Evolutionary conservation across 2,888 invertebrate species (phyloP).

Genomic region (Stenolophus ochropezus): DNA sequence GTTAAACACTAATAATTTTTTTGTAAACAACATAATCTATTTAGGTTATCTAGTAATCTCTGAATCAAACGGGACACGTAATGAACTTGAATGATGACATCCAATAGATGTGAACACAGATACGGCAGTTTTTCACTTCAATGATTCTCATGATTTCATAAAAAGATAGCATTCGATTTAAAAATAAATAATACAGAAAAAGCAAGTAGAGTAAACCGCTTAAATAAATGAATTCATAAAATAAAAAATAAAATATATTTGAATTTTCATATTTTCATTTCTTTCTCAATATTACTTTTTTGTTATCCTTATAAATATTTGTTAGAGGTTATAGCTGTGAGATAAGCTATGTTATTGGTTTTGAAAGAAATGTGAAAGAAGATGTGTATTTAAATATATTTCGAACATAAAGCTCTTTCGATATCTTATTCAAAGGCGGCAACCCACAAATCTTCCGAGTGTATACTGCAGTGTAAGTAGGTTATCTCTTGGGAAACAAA

Average conservation of each 20-base stretch:
- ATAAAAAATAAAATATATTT: too few relatives aligned
- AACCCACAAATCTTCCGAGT: background rate
- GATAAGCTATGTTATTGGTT: background rate
- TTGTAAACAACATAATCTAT: conserved; percentile 3
- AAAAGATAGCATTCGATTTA: too few relatives aligned
- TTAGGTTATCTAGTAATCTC: conserved; percentile 5
- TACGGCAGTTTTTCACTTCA: background rate
- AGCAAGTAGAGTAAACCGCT: too few relatives aligned
- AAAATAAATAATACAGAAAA: too few relatives aligned
- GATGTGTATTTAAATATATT: background rate
- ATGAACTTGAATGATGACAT: background rate
- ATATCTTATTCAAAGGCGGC: background rate
- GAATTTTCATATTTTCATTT: too few relatives aligned
- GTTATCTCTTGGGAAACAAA: background rate
- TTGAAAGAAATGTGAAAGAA: background rate
- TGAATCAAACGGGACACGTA: background rate
- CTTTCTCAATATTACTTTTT: too few relatives aligned
- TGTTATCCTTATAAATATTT: too few relatives aligned
- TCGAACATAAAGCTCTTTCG: background rate
- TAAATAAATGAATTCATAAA: too few relatives aligned
- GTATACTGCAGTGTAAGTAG: background rate
- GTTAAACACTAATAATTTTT: background rate
- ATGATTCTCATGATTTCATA: too few relatives aligned
- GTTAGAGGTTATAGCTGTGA: too few relatives aligned
- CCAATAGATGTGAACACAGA: background rate